Evolutionary conservation across 2,113 vertebrate genomes (phyloP).

Genomic region (Macroglossus sobrinus): DNA sequence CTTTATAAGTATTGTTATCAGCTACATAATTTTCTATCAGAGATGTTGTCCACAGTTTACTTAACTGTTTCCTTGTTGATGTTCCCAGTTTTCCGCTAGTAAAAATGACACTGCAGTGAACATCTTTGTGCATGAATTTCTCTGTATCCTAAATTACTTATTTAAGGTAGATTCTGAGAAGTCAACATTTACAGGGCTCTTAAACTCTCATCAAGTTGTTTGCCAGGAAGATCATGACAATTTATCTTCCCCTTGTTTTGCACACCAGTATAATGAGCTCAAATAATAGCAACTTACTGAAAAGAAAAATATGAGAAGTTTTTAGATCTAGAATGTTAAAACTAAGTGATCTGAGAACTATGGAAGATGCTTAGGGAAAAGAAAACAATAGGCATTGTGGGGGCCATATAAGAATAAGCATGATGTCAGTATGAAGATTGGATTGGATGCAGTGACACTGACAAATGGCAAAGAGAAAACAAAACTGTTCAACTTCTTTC

Average conservation of each 20-base stretch:
- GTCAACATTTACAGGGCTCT: slow-evolving; percentile 28
- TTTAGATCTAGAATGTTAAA: slow-evolving; percentile 1
- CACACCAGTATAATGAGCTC: background rate
- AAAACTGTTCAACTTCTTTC: background rate
- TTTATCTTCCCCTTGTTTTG: background rate
- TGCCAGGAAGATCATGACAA: background rate
- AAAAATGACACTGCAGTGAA: background rate
- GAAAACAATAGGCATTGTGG: background rate
- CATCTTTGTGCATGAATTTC: slow-evolving; percentile 33
- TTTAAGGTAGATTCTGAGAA: slow-evolving; percentile 48
- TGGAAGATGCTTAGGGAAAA: background rate
- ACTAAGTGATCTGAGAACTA: background rate
- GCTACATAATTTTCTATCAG: background rate
- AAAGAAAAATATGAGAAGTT: background rate
- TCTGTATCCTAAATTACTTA: background rate
- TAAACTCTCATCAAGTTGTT: background rate
- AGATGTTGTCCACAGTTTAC: background rate
- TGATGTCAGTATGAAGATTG: background rate
- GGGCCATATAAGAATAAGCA: fast-evolving
- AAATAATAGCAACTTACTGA: background rate
- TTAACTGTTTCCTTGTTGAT: slow-evolving; percentile 1
- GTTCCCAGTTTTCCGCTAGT: background rate
- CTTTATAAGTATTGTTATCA: background rate
- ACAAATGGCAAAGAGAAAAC: background rate
- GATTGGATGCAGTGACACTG: background rate